Base-by-base conservation (phyloP, 2,113 vertebrate species). In the Apeltes quadracus region DNA sequence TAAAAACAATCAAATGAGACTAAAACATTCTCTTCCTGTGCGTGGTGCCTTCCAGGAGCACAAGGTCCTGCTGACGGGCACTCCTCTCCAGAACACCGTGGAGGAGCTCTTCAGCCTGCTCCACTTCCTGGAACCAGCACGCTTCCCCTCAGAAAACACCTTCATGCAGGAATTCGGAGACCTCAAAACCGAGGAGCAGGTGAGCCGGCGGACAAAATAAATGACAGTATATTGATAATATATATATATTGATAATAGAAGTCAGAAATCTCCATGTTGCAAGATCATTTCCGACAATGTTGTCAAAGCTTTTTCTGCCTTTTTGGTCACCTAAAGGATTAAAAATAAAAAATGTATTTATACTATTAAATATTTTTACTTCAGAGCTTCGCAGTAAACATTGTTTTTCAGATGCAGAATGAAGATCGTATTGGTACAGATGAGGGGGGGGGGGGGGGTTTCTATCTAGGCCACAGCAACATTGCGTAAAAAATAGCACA, bases 141-240 rank as follows among this genome's bases (percentile, higher is more conserved):
- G 96, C 51, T 99, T 99, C 88, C 95, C 96, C 69, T 97, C 97
- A 16, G 97, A 99, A 80, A 95, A 92, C 63, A 97, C 95, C 2
- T 99, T 99, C 90, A 98, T 99, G 96, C 96, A 97, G 84, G 98
- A 99, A 91, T 99, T 99, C 51, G 97, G 98, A 83, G 96, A 99
- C 86, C 94, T 99, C 29, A 99, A 99, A 91, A 98, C 97, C 14
- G 98, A 99, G 72, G 97, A 98, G 51, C 98, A 99, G 96, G 97
- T 94, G 20, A 83, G 65, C 6, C 6, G 1, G 1, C 0, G 0
- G n/a, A 34, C 7, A 34, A 7, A 34, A 34, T 7, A 34, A 34
- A 34, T 34, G 32, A 34, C 29, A 29, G 29, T 29, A 29, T 29
- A n/a, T n/a, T n/a, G n/a, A n/a, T n/a, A n/a, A n/a, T n/a, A n/a